Evolutionary conservation across 2,888 invertebrate genomes (phyloP).

Genomic region (Congeria kusceri): DNA sequence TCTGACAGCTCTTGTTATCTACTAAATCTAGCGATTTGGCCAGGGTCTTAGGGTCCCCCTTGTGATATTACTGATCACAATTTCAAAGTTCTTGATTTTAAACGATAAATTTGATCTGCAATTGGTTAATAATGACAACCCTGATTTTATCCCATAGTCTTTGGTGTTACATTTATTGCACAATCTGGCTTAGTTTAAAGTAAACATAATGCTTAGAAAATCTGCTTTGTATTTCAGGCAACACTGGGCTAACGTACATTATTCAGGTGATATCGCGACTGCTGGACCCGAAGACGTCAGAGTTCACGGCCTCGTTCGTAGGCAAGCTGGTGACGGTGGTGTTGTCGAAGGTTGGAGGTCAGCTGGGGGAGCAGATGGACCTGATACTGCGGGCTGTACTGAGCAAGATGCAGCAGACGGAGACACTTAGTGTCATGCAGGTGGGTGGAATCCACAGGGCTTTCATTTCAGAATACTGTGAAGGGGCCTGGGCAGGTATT

Average conservation of each 20-base stretch:
- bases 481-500: no score
- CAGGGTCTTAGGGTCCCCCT: no score
- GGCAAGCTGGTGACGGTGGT: constrained; percentile 90
- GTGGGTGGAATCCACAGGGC: constrained; percentile 71
- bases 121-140: no score
- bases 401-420: constrained; percentile 88
- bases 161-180: no score
- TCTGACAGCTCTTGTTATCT: no score
- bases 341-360: constrained; percentile 89
- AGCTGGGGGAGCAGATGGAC: constrained; percentile 90
- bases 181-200: no score
- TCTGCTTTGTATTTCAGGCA: constrained; percentile 70
- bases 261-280: constrained; percentile 89
- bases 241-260: constrained; percentile 88
- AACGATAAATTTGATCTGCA: no score
- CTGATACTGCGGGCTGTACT: constrained; percentile 90
- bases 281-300: constrained; percentile 89
- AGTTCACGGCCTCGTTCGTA: constrained; percentile 90
- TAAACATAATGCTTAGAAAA: neutral
- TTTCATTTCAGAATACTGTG: no score
- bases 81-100: no score
- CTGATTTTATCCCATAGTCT: no score
- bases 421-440: constrained; percentile 88
- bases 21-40: no score
- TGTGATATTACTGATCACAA: no score